A percentile compares a stretch with the other conserved stretches of the same genome.
phyloP scores from a whole-genome alignment of 2,888 invertebrate genomes.

The Temnothorax unifasciatus region DNA sequence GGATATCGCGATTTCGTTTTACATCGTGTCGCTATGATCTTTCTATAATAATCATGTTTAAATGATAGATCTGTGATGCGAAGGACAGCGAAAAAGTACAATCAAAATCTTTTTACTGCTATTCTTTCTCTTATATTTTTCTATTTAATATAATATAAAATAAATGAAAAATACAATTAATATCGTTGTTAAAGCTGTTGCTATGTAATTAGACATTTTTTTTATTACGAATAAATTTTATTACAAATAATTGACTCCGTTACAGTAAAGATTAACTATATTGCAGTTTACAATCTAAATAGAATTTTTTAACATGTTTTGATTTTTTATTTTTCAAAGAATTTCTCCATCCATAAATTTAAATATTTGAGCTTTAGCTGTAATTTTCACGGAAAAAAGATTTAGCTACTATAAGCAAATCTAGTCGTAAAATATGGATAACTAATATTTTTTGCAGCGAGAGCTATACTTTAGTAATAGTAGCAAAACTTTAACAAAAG shows the following conservation, averaged over 20 bases:
- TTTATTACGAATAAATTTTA: neutral
- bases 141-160: neutral
- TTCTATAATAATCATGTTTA: neutral
- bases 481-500: too few relatives aligned
- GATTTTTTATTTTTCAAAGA: neutral
- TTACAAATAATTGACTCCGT: neutral
- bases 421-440: too few relatives aligned
- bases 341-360: neutral
- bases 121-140: neutral
- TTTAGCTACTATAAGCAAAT: too few relatives aligned
- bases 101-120: neutral
- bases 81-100: neutral
- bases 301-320: neutral
- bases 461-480: too few relatives aligned
- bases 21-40: neutral
- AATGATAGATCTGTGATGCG: neutral
- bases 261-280: neutral
- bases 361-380: neutral
- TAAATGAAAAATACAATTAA: neutral
- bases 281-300: neutral
- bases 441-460: too few relatives aligned
- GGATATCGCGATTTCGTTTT: slow-evolving; percentile 32
- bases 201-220: neutral
- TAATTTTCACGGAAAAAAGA: neutral
- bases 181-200: neutral